Evolutionary conservation across 2,113 vertebrate genomes (phyloP), one percentile per base, ranked within the genome.

Genomic region (Chaenocephalus aceratus): DNA sequence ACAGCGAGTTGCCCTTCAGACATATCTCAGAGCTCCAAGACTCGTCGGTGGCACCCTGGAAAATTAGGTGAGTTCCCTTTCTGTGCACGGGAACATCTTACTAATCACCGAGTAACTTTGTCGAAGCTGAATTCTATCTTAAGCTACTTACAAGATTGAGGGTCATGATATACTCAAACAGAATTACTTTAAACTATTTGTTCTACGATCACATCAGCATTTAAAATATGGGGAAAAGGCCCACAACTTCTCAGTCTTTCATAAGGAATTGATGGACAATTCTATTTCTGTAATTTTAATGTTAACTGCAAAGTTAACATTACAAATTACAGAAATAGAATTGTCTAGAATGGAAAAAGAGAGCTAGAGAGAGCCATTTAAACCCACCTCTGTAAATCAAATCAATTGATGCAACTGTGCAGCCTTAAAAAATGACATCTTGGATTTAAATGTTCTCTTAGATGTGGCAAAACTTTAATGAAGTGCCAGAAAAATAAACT

Each of bases 41-140:
- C 5, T 13, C 15, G 0, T 85, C 86, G 4, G 7, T 79, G 0
- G 88, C 90, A 16, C 90, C 84, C 1, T 91, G 90, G 89, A 1
- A 6, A 0, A 0, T 56, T 0, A 6, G 0, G 89, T 91, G 48
- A 60, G 70, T 82, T 61, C 7, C 6, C 1, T 49, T 18, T 46
- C 21, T 63, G 12, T 16, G 1, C 9, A 5, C n/a, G 10, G 12
- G 2, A 15, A 61, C 59, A 61, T 36, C 58, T 36, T 36, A 14
- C 12, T 58, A 5, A 56, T 41, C 3, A 30, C 26, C 26, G 36
- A 36, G 7, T 7, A 41, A 41, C 36, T 41, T 41, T 41, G 36
- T 41, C 36, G 36, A 41, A 23, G 23, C 34, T 41, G 34, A 61
- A 61, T 2, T 61, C 41, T 14, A 36, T 60, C 15, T 60, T 30